Evolutionary conservation across 2,797 vertebrate species (phyloP), one percentile per base, ranked within the genome.

Genomic region (Brachyalestes nurse): DNA sequence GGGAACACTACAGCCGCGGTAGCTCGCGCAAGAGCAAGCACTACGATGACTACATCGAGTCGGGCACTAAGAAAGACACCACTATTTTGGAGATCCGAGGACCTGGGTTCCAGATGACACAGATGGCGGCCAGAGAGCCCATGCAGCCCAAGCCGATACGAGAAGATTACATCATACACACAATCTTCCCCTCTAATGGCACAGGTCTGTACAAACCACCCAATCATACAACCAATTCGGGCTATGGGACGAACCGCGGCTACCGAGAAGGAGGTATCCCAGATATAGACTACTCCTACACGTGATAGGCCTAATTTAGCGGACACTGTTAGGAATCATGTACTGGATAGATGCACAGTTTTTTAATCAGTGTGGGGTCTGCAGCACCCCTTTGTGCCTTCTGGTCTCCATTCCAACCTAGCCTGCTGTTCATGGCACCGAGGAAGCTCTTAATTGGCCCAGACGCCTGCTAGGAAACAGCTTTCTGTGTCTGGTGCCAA

Each of bases 21-120:
- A 95, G 93, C 85, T 95, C 96, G 0, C 94, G 96, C 75, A 97
- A 97, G 80, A 92, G 91, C 86, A 98, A 98, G 89, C 93, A 88
- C 82, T 96, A 96, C 75, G 96, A 97, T 0, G 96, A 97, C 88
- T 98, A 97, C 69, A 91, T 97, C 69, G 97, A 98, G 87, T 97
- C 97, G 0, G 97, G 97, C 84, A 98, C 97, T 82, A 98, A 98
- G 90, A 98, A 97, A 88, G 97, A 98, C 84, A 97, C 95, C 83
- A 97, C 96, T 71, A 97, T 98, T 80, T 90, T 98, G 84, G 97
- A 98, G 88, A 96, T 97, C 83, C 93, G 92, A 4, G 93, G 96
- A 25, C 96, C 97, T 0, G 96, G 96, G 25, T 94, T 98, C 70
- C 97, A 97, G 88, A 98, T 97, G 96, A 95, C 96, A 10, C 96